Percentiles rank a stretch among this genome's conserved stretches.
phyloP scores from a whole-genome alignment of 2,113 vertebrate genomes.

The Microcebus tavaratra region DNA sequence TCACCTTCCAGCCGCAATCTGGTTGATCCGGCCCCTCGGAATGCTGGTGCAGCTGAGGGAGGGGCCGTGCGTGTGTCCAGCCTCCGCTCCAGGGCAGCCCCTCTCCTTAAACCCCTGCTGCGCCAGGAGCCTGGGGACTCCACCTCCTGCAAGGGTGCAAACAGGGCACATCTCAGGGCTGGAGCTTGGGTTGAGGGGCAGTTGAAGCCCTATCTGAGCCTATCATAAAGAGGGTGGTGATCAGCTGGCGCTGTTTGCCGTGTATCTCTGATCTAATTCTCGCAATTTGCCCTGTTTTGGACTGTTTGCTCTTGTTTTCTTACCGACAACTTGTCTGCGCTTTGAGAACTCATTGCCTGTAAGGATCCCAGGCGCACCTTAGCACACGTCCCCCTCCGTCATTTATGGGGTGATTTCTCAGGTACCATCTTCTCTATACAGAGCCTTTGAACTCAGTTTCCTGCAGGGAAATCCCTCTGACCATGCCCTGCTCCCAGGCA shows the following conservation, averaged over 20 bases:
- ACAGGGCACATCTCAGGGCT: neutral
- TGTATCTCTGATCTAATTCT: neutral
- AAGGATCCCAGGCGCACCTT: neutral
- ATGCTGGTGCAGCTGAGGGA: neutral
- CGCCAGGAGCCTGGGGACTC: neutral
- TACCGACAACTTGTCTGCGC: neutral
- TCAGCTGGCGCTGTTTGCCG: accelerated
- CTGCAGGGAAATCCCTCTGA: neutral
- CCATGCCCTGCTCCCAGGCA: accelerated
- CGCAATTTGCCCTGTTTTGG: neutral
- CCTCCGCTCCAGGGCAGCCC: too few relatives aligned
- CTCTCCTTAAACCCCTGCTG: neutral
- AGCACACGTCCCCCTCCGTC: neutral
- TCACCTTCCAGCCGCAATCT: constrained; percentile 32
- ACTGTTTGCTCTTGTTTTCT: neutral
- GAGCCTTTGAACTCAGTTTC: neutral
- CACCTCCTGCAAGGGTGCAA: neutral
- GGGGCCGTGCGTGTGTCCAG: neutral
- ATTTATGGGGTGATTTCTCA: neutral
- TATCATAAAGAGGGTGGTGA: neutral
- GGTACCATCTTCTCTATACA: neutral
- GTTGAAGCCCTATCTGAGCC: neutral
- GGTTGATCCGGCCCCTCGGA: neutral
- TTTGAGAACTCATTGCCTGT: neutral
- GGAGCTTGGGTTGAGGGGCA: neutral